Evolutionary conservation across 2,113 vertebrate species (phyloP).

Genomic region (Oncorhynchus clarkii): DNA sequence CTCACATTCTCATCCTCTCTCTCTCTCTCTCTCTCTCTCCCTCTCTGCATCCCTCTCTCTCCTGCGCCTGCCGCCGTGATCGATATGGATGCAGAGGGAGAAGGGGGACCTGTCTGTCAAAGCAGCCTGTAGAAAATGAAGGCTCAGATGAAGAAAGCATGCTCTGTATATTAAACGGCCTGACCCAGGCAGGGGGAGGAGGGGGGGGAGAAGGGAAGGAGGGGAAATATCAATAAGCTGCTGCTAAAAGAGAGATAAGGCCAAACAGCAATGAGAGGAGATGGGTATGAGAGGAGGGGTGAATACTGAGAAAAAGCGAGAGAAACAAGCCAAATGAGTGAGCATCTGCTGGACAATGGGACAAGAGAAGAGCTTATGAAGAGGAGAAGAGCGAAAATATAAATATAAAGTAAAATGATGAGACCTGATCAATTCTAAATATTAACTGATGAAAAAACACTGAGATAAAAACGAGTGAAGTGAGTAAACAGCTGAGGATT

Average conservation of each 20-base stretch:
- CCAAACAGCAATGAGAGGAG: constrained; percentile 39
- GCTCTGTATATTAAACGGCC: constrained; percentile 76
- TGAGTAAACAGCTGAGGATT: constrained; percentile 57
- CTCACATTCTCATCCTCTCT: constrained; percentile 43
- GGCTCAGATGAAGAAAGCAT: constrained; percentile 71
- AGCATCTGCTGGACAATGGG: neutral
- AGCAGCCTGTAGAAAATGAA: constrained; percentile 65
- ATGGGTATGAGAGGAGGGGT: constrained; percentile 2
- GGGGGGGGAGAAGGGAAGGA: constrained; percentile 15
- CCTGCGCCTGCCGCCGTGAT: constrained; percentile 67
- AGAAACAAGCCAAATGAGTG: neutral
- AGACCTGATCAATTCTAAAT: no score
- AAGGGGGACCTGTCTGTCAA: constrained; percentile 70
- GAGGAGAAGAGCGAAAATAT: neutral
- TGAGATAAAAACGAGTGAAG: constrained; percentile 4
- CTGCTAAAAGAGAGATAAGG: constrained; percentile 63
- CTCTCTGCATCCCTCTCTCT: constrained; percentile 6
- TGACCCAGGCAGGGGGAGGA: constrained; percentile 14
- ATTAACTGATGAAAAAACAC: constrained; percentile 52
- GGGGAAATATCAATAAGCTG: constrained; percentile 68
- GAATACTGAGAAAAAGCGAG: constrained; percentile 9
- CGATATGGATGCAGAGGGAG: constrained; percentile 72
- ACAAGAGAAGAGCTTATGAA: neutral
- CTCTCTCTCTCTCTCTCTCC: neutral
- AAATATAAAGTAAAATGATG: no score